phyloP scores from a whole-genome alignment of 2,888 invertebrate genomes.

The Xestia c-nigrum region DNA sequence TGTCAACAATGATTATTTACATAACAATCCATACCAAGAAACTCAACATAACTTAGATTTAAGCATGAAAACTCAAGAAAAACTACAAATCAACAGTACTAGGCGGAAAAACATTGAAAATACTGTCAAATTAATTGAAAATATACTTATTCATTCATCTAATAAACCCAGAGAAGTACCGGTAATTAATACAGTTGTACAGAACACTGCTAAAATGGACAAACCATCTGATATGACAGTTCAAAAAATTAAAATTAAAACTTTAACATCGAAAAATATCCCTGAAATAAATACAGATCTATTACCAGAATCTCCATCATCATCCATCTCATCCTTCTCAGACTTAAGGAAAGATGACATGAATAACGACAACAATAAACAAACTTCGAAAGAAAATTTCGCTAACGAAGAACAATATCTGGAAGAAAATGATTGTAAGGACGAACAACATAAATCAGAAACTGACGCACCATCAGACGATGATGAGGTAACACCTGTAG shows the following conservation, averaged over 20 bases:
- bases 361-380: conserved; percentile 13
- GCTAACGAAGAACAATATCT: not conserved
- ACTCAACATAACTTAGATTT: conserved; percentile 68
- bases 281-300: conserved; percentile 14
- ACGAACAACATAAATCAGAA: not conserved
- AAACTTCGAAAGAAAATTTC: conserved; percentile 5
- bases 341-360: not conserved
- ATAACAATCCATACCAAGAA: conserved; percentile 64
- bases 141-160: conserved; percentile 77
- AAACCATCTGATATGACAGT: conserved; percentile 18
- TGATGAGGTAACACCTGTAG: conserved; percentile 48
- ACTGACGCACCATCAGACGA: conserved; percentile 33
- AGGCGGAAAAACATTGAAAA: conserved; percentile 82
- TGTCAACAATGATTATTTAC: conserved; percentile 55
- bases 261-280: not conserved
- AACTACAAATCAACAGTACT: conserved; percentile 67
- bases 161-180: conserved; percentile 59
- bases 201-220: not conserved
- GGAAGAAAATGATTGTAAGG: not conserved
- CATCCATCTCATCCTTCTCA: not conserved
- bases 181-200: not conserved
- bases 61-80: conserved; percentile 67
- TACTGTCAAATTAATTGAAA: conserved; percentile 83
- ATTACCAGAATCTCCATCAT: conserved; percentile 25
- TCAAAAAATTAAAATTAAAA: not conserved